phyloP scores from a whole-genome alignment of 2,113 vertebrate species.

The Rhegmatorhina hoffmannsi region DNA sequence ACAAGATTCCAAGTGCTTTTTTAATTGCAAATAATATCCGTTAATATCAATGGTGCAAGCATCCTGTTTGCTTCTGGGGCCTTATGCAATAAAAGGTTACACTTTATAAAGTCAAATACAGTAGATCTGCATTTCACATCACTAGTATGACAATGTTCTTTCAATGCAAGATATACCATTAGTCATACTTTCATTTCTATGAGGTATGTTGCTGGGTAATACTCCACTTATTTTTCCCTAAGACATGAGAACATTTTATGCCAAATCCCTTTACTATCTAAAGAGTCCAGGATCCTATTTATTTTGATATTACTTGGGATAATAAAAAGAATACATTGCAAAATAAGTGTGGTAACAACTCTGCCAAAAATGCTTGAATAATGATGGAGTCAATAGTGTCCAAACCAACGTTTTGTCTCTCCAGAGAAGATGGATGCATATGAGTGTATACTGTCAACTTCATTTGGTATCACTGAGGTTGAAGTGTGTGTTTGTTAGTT shows the following conservation, averaged over 20 bases:
- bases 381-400: background rate
- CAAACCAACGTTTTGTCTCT: background rate
- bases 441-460: background rate
- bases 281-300: background rate
- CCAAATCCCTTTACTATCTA: background rate
- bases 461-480: background rate
- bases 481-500: background rate
- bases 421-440: background rate
- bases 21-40: conserved; percentile 4
- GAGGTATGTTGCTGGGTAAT: background rate
- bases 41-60: conserved; percentile 8
- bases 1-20: background rate
- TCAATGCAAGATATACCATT: background rate
- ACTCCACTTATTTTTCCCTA: background rate
- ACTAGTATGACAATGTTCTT: background rate
- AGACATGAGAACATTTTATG: background rate
- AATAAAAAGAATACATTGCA: conserved; percentile 19
- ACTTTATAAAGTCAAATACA: background rate
- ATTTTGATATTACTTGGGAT: background rate
- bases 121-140: conserved; percentile 13
- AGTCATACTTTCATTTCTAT: background rate
- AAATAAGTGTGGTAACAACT: background rate
- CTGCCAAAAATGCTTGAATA: background rate
- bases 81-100: conserved; percentile 14
- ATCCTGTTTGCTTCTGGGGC: background rate